A percentile compares a stretch with the other conserved stretches of the same genome.
These are phyloP conservation scores for Pterocles orientalis DNA, from an alignment of 2,113 vertebrate species.

Conservation along the genomic window DNA sequence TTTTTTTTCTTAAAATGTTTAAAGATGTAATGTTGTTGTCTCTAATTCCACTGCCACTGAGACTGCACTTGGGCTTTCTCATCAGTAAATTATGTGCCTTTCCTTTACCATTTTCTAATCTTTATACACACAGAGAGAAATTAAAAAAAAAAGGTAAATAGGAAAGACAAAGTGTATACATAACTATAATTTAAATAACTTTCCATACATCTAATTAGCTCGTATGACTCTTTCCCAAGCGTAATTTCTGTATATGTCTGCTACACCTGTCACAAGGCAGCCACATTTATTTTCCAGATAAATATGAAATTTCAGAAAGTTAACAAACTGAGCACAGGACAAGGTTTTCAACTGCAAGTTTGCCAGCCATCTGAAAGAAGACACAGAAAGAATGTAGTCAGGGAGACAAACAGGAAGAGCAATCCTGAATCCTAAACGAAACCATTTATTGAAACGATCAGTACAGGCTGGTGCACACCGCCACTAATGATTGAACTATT, in stretches of 20 bases:
- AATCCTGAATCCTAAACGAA: background rate
- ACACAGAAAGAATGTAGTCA: background rate
- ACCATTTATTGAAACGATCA: background rate
- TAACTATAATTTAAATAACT: background rate
- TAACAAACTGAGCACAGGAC: background rate
- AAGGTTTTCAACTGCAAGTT: background rate
- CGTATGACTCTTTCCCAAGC: background rate
- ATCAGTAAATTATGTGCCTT: background rate
- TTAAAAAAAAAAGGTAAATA: background rate
- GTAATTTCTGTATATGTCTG: background rate
- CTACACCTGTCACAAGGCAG: background rate
- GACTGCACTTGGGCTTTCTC: background rate
- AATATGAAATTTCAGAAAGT: background rate
- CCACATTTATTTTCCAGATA: background rate
- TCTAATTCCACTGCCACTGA: background rate
- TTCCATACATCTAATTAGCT: background rate
- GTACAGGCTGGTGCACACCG: background rate
- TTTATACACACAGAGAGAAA: background rate
- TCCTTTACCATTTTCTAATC: background rate
- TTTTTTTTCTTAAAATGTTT: background rate
- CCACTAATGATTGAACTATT: background rate
- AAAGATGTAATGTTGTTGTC: background rate
- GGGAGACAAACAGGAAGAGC: background rate
- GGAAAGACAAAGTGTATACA: background rate
- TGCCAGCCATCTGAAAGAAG: background rate